Conservation (phyloP, 2,888 invertebrate species). For the Xanthostigma xanthostigma region DNA sequence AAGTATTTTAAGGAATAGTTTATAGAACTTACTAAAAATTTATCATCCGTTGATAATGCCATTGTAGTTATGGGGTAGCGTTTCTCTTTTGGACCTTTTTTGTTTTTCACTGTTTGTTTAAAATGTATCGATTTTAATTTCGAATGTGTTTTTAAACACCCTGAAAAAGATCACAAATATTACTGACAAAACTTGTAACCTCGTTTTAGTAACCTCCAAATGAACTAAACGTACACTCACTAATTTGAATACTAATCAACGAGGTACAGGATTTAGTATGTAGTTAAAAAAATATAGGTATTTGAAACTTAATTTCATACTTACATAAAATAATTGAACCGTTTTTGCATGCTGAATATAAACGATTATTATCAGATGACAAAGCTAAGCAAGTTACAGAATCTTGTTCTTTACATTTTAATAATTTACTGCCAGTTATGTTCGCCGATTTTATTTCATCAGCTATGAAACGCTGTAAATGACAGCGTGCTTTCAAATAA, state of each 20-base stretch:
- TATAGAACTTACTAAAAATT: constrained; percentile 53
- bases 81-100: constrained; percentile 19
- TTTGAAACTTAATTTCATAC: constrained; percentile 14
- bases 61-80: constrained; percentile 41
- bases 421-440: constrained; percentile 29
- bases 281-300: too few species aligned
- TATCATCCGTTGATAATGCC: constrained; percentile 63
- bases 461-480: constrained; percentile 60
- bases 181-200: too few species aligned
- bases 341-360: constrained; percentile 81
- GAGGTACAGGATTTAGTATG: too few species aligned
- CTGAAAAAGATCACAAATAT: not conserved
- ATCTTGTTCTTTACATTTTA: constrained; percentile 65
- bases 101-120: constrained; percentile 15
- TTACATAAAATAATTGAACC: constrained; percentile 74
- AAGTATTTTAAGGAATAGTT: too few species aligned
- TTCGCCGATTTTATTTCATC: constrained; percentile 35
- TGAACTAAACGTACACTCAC: too few species aligned
- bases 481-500: constrained; percentile 74
- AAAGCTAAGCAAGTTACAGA: constrained; percentile 70
- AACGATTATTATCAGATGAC: constrained; percentile 50
- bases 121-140: not conserved
- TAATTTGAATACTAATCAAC: not conserved
- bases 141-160: not conserved
- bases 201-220: too few species aligned